Evolutionary conservation across 1,140 invertebrate genomes (phyloP).

Genomic region (Cotesia glomerata): DNA sequence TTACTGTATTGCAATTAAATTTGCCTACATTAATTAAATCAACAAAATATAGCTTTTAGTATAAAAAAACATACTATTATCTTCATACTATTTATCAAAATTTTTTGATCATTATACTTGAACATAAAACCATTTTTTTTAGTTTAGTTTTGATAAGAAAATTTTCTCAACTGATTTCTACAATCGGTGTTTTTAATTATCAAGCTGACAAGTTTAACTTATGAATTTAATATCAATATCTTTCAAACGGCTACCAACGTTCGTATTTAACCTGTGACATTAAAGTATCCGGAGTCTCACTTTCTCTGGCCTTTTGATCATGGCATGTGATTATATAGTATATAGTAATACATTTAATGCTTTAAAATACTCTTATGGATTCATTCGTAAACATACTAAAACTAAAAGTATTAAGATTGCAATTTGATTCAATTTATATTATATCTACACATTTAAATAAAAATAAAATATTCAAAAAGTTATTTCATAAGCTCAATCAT

Average conservation of each 20-base stretch:
- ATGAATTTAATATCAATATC: neutral
- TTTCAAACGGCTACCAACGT: constrained; percentile 21
- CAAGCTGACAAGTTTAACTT: neutral
- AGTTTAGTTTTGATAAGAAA: neutral
- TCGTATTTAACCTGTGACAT: constrained; percentile 54
- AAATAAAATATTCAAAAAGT: too few species aligned
- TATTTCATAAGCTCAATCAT: too few species aligned
- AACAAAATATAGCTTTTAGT: too few species aligned
- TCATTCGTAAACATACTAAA: neutral
- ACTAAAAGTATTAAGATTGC: neutral
- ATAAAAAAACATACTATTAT: neutral
- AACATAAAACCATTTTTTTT: too few species aligned
- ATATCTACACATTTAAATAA: too few species aligned
- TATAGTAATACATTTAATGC: constrained; percentile 27
- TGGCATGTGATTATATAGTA: constrained; percentile 31
- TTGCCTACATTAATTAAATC: too few species aligned
- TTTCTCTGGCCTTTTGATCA: constrained; percentile 46
- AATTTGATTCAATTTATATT: too few species aligned
- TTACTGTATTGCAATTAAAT: too few species aligned
- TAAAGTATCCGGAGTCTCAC: constrained; percentile 48
- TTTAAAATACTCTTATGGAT: neutral
- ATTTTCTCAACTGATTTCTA: neutral
- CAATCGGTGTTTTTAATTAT: neutral
- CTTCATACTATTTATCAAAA: neutral
- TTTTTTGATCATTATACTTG: neutral